These are phyloP conservation scores for Prionace glauca DNA, from an alignment of 2,797 vertebrate species.

Conservation along the genomic window DNA sequence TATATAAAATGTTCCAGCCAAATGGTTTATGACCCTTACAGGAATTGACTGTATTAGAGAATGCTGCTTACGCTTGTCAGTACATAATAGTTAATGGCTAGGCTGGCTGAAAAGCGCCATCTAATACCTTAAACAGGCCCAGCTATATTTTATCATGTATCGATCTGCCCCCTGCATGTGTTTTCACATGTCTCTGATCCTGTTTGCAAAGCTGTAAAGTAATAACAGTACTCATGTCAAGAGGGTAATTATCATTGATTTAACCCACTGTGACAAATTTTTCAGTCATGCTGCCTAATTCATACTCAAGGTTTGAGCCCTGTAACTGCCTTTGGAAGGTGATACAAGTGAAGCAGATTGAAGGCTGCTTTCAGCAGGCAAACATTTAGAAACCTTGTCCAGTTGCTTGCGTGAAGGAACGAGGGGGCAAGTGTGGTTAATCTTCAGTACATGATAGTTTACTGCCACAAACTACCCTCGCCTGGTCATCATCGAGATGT, in stretches of 20 bases:
- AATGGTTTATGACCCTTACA: constrained; percentile 36
- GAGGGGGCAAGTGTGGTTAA: background rate
- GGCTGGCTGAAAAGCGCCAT: constrained; percentile 81
- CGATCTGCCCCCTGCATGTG: constrained; percentile 73
- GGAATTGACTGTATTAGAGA: constrained; percentile 37
- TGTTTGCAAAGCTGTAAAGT: constrained; percentile 96
- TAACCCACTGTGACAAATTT: constrained; percentile 83
- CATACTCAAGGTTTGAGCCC: constrained; percentile 67
- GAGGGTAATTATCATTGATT: constrained; percentile 98
- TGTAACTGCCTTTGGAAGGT: constrained; percentile 42
- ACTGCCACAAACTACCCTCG: background rate
- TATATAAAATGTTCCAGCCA: constrained; percentile 38
- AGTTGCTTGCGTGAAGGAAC: no score
- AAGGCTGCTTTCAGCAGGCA: background rate
- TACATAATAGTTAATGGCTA: constrained; percentile 67
- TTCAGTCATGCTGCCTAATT: constrained; percentile 73
- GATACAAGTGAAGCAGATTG: constrained; percentile 27
- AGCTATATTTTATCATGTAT: constrained; percentile 84
- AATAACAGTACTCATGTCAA: constrained; percentile 97
- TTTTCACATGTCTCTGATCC: constrained; percentile 64
- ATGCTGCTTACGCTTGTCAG: constrained; percentile 34
- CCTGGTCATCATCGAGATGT: background rate
- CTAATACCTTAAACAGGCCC: constrained; percentile 68
- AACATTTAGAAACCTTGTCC: background rate
- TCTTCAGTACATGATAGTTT: background rate